Evolutionary conservation across 2,888 invertebrate species (phyloP), one percentile per base, ranked within the genome.

Genomic region (Lasius fuliginosus): DNA sequence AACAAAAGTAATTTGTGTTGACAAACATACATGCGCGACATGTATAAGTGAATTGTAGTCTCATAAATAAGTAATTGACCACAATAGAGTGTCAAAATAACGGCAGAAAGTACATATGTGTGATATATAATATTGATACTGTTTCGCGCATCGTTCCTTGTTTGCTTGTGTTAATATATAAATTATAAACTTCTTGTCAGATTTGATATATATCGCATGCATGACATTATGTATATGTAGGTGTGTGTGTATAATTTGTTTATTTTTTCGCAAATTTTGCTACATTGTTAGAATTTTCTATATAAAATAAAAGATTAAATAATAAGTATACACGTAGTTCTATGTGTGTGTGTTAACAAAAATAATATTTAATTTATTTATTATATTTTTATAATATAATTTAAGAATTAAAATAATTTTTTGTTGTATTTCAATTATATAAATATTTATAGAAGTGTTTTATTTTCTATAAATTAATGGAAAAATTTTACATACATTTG

Each of bases 101-200:
- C n/a, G 9, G n/a, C 30, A 23, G 40, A 30, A 53, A 67, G 27
- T 53, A 53, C 6, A 3, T 62, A 62, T 3, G 15, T 12, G 8
- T 18, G 8, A 68, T 42, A 2, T 42, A 2, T 56, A 40, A 77
- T 56, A 30, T 42, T 30, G 40, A 42, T 68, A 27, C n/a, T 40
- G 11, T 56, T 77, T 77, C 5, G 9, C 5, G 5, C 15, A 23
- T 68, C 12, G 12, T 36, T 64, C 0, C 0, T 1, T 8, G 11
- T 33, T 64, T 12, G 30, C n/a, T n/a, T 42, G 11, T 33, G 3
- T 67, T 58, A 30, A 56, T 56, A 40, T 0, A 4, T 75, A 15
- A 42, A 58, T 56, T 67, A 77, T 33, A 68, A 56, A 36, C 30
- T 58, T 68, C 11, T 42, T 42, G 9, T 56, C 30, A 9, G 58